Evolutionary conservation across 2,113 vertebrate species (phyloP), one percentile per base, ranked within the genome.

Genomic region (Terrapene triunguis): DNA sequence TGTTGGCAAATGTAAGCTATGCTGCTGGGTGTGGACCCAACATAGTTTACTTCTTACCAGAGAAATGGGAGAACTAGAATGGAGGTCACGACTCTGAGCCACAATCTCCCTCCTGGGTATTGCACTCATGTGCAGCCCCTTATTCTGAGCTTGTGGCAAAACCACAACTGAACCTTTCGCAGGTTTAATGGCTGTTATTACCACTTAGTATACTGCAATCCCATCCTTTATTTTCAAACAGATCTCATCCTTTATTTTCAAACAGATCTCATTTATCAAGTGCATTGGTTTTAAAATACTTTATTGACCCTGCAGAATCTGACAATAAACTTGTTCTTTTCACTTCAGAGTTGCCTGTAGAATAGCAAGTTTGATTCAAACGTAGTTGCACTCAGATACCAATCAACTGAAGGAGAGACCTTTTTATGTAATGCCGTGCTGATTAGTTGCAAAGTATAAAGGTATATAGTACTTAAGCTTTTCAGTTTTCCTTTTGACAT

Each of bases 261-360:
- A 53, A 25, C 29, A 54, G 32, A 29, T 19, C 50, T 94, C 93
- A 69, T 89, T 95, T 87, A 72, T 65, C 50, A 48, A 72, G 35
- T 29, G 53, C 82, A 85, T 87, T 88, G 25, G 82, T 94, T 76
- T 93, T 82, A 72, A 90, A 81, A 57, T 29, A 42, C 42, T 85
- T 96, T 92, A 42, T 88, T 96, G 93, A 48, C 54, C 82, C 42
- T 87, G 29, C 72, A 80, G 88, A 76, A 47, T 85, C 79, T 74
- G 90, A 96, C 95, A 97, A 93, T 86, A 78, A 92, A 19, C 95
- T 79, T 50, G 80, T 79, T 53, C 0, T 35, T 89, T 93, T 27
- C 12, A 25, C 14, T 2, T 81, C 69, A 82, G 62, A 93, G 29
- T 72, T 62, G 27, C 21, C 92, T 51, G 72, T 74, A 47, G 53